Evolutionary conservation across 2,113 vertebrate genomes (phyloP), one percentile per base, ranked within the genome.

Genomic region (Chaetura pelagica): DNA sequence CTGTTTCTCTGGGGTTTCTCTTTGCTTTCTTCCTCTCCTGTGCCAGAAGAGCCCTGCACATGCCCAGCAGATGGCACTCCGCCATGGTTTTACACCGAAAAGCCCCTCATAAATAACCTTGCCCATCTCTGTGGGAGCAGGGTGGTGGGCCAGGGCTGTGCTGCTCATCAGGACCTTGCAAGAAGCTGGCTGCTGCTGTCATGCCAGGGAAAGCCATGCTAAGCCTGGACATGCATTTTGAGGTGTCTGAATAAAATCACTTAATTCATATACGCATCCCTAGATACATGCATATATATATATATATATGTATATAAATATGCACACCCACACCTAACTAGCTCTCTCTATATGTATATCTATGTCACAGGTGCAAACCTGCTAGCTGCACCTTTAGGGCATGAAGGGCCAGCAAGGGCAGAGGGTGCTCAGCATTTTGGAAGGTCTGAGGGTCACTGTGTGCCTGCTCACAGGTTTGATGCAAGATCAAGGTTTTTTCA

Each of bases 41-140:
- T 32, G 32, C 46, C 68, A 40, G 62, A 67, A 84, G 38, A 76
- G 52, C 51, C 77, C 12, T 9, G 49, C 35, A 8, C 17, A 27
- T 51, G 83, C 90, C 94, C 95, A 97, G 94, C 85, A 97, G 96
- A 92, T 96, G 95, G 96, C 94, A 93, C 92, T 94, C 89, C 84
- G 76, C 89, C n/a, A 29, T 96, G 96, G 38, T 81, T 38, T 90
- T 63, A 64, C 57, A 26, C 52, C 0, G 0, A 51, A 78, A 86
- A 92, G 61, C 87, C 95, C 94, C 95, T 93, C 76, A 14, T 9
- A 40, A 61, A n/a, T 34, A 69, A 32, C 14, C 16, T 23, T 21
- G 18, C 42, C 27, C 66, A 34, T 20, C 32, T 44, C 32, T 40
- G 38, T 48, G 21, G 21, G 9, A 40, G 12, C 59, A 42, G 51